Conservation (phyloP, 2,113 vertebrate genomes). For the Zosterops japonicus region DNA sequence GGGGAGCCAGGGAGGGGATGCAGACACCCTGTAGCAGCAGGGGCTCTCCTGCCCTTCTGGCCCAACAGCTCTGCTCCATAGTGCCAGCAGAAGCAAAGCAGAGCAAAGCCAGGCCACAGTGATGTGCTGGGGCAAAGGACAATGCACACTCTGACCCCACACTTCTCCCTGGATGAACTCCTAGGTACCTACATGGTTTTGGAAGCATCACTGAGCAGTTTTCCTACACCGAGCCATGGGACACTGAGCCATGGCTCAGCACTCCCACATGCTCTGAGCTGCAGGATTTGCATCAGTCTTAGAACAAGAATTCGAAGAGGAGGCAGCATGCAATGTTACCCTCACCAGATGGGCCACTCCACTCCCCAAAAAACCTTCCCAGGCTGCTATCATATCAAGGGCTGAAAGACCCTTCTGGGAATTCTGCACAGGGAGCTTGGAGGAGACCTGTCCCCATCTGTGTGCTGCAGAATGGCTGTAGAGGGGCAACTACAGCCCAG, state of each 20-base stretch:
- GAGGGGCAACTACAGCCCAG: neutral
- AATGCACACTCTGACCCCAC: neutral
- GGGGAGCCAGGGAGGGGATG: conserved; percentile 21
- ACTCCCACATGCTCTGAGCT: neutral
- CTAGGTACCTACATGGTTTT: neutral
- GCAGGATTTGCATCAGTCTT: neutral
- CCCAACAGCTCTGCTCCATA: conserved; percentile 2
- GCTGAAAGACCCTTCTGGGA: neutral
- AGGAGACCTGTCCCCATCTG: neutral
- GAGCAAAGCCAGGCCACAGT: conserved; percentile 15
- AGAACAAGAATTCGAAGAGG: neutral
- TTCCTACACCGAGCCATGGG: neutral
- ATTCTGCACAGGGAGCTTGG: neutral
- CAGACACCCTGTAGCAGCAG: conserved; percentile 9
- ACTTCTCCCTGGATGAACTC: neutral
- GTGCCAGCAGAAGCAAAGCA: conserved; percentile 20
- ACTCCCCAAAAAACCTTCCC: neutral
- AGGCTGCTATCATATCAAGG: neutral
- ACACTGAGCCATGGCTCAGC: neutral
- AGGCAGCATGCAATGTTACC: neutral
- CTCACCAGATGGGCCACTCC: neutral
- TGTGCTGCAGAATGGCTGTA: rapidly evolving
- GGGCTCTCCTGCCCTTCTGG: neutral
- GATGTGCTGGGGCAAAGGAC: neutral
- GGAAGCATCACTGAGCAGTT: neutral